phyloP scores from a whole-genome alignment of 1,140 invertebrate genomes.

The Phortica variegata region DNA sequence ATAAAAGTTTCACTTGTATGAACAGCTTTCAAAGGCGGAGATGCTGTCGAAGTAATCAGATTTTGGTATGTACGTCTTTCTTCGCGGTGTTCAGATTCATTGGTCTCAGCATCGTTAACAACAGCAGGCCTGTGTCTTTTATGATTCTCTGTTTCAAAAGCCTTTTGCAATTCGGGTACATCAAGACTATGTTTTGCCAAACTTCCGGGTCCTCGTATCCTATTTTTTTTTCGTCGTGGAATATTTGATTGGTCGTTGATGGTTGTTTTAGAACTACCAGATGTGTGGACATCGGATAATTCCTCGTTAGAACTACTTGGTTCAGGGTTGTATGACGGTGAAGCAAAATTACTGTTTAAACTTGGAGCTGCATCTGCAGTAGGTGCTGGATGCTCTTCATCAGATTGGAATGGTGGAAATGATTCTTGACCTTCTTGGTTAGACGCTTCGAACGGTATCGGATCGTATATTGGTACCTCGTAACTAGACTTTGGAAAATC shows the following conservation, averaged over 20 bases:
- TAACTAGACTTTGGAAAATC: slow-evolving; percentile 52
- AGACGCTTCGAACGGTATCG: slow-evolving; percentile 46
- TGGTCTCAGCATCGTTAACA: slow-evolving; percentile 24
- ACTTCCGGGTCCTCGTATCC: slow-evolving; percentile 4
- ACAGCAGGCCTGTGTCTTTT: slow-evolving; percentile 6
- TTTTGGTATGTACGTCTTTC: slow-evolving; percentile 23
- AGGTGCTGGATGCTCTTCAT: neutral
- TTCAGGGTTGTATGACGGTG: neutral
- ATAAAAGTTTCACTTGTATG: no score
- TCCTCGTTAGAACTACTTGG: slow-evolving; percentile 12
- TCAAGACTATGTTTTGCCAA: slow-evolving; percentile 41
- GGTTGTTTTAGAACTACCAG: slow-evolving; percentile 19
- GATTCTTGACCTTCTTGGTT: slow-evolving; percentile 40
- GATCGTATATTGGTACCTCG: slow-evolving; percentile 52
- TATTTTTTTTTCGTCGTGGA: slow-evolving; percentile 24
- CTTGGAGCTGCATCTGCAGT: neutral
- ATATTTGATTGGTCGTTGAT: slow-evolving; percentile 14
- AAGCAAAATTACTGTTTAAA: no score
- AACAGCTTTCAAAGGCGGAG: no score
- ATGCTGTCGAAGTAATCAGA: slow-evolving; percentile 10
- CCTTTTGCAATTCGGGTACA: slow-evolving; percentile 42
- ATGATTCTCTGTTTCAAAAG: slow-evolving; percentile 31
- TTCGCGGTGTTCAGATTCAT: slow-evolving; percentile 32
- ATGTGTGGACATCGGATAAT: slow-evolving; percentile 25
- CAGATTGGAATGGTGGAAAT: slow-evolving; percentile 35